Conservation (phyloP, 2,113 vertebrate species). For the Zootoca vivipara region DNA sequence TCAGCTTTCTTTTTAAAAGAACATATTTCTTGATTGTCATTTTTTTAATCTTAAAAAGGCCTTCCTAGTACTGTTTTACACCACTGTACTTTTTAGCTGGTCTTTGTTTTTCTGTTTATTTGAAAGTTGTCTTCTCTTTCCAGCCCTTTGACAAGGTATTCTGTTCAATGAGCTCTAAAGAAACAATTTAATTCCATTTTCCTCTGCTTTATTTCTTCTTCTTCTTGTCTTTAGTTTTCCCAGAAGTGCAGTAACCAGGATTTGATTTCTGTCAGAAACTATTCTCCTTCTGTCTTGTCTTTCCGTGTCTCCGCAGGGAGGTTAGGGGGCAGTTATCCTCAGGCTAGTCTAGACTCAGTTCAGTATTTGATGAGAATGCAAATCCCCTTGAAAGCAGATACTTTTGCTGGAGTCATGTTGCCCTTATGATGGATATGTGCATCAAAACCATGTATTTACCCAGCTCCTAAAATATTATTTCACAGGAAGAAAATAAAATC, state of each 20-base stretch:
- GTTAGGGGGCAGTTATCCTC: constrained; percentile 64
- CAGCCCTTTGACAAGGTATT: constrained; percentile 41
- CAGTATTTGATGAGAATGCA: constrained; percentile 68
- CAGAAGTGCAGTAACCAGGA: constrained; percentile 63
- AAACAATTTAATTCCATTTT: constrained; percentile 54
- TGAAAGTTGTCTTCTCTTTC: constrained; percentile 13
- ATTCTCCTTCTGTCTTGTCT: constrained; percentile 67
- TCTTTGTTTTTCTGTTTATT: constrained; percentile 11
- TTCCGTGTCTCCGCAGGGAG: constrained; percentile 59
- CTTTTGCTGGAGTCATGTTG: constrained; percentile 44
- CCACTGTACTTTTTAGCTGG: background rate
- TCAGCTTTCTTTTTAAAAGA: background rate
- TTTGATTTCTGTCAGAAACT: constrained; percentile 74
- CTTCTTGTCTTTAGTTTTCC: constrained; percentile 58
- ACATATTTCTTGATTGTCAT: constrained; percentile 21
- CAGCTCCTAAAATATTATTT: constrained; percentile 29
- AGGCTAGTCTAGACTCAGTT: constrained; percentile 61
- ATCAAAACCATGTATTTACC: constrained; percentile 51
- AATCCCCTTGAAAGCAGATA: constrained; percentile 69
- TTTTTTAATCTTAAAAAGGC: rapidly evolving
- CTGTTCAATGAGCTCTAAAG: constrained; percentile 38
- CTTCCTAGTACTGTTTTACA: constrained; percentile 22
- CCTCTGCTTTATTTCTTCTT: background rate
- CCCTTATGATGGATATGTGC: constrained; percentile 36
- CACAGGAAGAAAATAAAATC: background rate